These are phyloP conservation scores for Aradus depressus DNA, from an alignment of 2,888 invertebrate species.

Conservation along the genomic window DNA sequence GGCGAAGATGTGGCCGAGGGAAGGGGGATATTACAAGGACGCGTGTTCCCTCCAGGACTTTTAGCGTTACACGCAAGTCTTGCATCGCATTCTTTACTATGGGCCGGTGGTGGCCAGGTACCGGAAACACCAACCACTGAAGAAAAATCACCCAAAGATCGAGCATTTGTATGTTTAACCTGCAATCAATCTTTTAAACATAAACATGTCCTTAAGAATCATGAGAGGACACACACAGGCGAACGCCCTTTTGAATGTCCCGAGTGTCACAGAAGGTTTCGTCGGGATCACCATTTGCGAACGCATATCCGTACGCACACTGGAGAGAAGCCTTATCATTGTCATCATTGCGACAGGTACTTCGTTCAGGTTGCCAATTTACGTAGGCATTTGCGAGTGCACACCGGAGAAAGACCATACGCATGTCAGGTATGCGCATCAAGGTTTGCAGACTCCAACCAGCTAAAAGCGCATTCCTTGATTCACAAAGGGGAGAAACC, in stretches of 20 bases:
- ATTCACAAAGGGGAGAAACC: conserved; percentile 87
- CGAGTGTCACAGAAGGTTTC: conserved; percentile 84
- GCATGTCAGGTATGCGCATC: conserved; percentile 75
- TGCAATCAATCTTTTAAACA: conserved; percentile 85
- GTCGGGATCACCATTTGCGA: conserved; percentile 84
- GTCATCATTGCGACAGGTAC: conserved; percentile 81
- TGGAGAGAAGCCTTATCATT: conserved; percentile 86
- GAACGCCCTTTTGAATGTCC: conserved; percentile 89
- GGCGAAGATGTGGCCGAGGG: neutral
- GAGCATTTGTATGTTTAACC: conserved; percentile 77
- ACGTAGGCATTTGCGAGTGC: conserved; percentile 75
- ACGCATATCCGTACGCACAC: conserved; percentile 88
- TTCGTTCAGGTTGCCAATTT: conserved; percentile 91
- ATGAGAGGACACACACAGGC: conserved; percentile 87
- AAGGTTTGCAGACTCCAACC: conserved; percentile 83
- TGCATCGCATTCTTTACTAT: conserved; percentile 13
- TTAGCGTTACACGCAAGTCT: conserved; percentile 25
- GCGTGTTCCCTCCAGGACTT: conserved; percentile 17
- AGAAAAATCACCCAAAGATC: conserved; percentile 42
- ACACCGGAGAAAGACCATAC: conserved; percentile 85
- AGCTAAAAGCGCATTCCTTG: conserved; percentile 76
- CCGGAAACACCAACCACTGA: neutral
- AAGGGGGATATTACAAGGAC: neutral
- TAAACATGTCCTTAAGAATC: conserved; percentile 88
- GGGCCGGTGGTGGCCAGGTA: neutral